phyloP scores from a whole-genome alignment of 2,113 vertebrate genomes.

The Podilymbus podiceps region DNA sequence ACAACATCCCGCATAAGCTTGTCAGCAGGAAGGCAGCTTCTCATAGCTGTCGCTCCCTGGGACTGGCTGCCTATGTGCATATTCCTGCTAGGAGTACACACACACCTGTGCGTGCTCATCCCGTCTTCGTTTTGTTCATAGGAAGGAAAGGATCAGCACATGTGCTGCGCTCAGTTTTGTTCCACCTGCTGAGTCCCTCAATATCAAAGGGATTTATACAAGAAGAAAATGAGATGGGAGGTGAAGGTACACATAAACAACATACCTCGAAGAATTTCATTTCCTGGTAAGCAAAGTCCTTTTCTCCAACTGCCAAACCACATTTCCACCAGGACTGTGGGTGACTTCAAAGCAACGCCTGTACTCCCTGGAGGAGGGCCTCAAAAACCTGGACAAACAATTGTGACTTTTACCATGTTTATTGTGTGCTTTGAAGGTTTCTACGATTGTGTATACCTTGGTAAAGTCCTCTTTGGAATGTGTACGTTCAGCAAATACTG shows the following conservation, averaged over 20 bases:
- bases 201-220: background rate
- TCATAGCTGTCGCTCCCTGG: background rate
- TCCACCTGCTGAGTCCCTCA: background rate
- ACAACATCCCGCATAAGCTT: background rate
- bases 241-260: background rate
- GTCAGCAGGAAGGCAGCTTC: background rate
- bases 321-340: background rate
- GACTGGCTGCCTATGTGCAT: background rate
- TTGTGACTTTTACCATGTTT: background rate
- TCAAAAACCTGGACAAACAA: background rate
- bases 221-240: background rate
- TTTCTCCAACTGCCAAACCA: background rate
- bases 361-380: background rate
- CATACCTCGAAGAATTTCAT: background rate
- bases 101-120: background rate
- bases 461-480: background rate
- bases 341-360: background rate
- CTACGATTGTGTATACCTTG: background rate
- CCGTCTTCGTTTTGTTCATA: background rate
- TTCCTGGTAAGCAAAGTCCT: constrained; percentile 17
- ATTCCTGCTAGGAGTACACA: background rate
- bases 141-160: background rate
- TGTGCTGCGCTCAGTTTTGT: background rate
- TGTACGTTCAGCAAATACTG: background rate
- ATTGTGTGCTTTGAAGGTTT: background rate